Evolutionary conservation across 2,888 invertebrate species (phyloP).

Genomic region (Trypoxylon attenuatum): DNA sequence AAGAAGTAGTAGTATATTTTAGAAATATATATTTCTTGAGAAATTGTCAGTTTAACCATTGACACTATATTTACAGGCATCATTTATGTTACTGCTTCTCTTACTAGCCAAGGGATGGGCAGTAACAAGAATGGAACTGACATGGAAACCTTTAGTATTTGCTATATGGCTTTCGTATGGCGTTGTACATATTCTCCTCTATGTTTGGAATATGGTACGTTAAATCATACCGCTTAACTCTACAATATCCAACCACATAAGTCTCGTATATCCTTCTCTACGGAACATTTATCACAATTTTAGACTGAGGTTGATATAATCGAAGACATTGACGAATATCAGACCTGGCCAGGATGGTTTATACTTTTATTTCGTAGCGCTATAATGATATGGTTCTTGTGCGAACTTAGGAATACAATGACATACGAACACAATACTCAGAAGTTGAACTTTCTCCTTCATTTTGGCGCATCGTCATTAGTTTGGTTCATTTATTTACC

Average conservation of each 20-base stretch:
- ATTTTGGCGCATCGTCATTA: constrained; percentile 97
- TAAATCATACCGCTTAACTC: no score
- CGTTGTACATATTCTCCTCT: constrained; percentile 91
- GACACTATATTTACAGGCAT: constrained; percentile 79
- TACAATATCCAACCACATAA: no score
- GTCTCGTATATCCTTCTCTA: no score
- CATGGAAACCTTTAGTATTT: constrained; percentile 89
- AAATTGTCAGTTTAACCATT: constrained; percentile 3
- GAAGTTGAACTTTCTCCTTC: constrained; percentile 94
- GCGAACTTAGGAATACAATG: constrained; percentile 86
- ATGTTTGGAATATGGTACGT: constrained; percentile 95
- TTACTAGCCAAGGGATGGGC: constrained; percentile 98
- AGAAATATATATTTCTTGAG: not conserved
- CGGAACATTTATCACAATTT: constrained; percentile 60
- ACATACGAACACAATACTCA: constrained; percentile 86
- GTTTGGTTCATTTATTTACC: constrained; percentile 99
- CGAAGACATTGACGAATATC: constrained; percentile 97
- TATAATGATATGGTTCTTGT: constrained; percentile 93
- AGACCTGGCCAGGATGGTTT: constrained; percentile 98
- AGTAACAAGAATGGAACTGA: constrained; percentile 91
- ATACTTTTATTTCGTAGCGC: constrained; percentile 89
- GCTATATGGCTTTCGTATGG: constrained; percentile 95
- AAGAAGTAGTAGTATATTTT: constrained; percentile 55
- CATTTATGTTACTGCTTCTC: constrained; percentile 94
- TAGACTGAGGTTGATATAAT: constrained; percentile 97